Evolutionary conservation across 2,888 invertebrate species (phyloP), one percentile per base, ranked within the genome.

Genomic region (Sphaerolaimus hirsutus): DNA sequence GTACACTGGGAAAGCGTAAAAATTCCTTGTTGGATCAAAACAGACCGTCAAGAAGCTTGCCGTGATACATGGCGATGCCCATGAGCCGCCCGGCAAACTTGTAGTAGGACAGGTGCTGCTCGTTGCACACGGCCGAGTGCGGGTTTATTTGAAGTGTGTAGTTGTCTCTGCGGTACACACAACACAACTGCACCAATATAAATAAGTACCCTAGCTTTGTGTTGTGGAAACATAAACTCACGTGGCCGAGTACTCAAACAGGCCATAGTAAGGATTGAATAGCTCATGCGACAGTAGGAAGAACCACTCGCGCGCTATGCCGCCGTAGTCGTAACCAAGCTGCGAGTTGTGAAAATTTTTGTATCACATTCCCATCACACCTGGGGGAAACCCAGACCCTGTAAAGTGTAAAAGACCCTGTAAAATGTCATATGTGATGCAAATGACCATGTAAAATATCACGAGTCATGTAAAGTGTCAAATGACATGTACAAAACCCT

Each of bases 211-310:
- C 29, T 14, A 14, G 19, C 37, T n/a, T 32, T 12, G 10, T 12
- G 37, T 19, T 5, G 37, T 37, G 10, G 37, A 37, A 5, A 37
- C 7, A 12, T 5, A 19, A 5, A 73, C 77, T 73, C 68, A 79
- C 91, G 89, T 89, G 4, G 93, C 93, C 1, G 91, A 91, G 72
- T 97, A 97, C 69, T 97, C 93, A 71, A 97, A 97, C 46, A 97
- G 74, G 0, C 93, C 93, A 69, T 97, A 97, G 68, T 93, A 97
- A 0, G 97, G 97, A 72, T 97, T 97, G 70, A 97, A 97, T 87
- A 97, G 91, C 72, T 97, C 93, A 67, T 89, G 89, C 1, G 91
- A 93, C 14, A 97, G 71, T 25, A 93, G 74, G 72, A 89, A 97
- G 72, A 97, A 97, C 89, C 91, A 93, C 69, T 97, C 93, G 50